Evolutionary conservation across 1,140 invertebrate genomes (phyloP), one percentile per base, ranked within the genome.

Genomic region (Drosophila kohkoa): DNA sequence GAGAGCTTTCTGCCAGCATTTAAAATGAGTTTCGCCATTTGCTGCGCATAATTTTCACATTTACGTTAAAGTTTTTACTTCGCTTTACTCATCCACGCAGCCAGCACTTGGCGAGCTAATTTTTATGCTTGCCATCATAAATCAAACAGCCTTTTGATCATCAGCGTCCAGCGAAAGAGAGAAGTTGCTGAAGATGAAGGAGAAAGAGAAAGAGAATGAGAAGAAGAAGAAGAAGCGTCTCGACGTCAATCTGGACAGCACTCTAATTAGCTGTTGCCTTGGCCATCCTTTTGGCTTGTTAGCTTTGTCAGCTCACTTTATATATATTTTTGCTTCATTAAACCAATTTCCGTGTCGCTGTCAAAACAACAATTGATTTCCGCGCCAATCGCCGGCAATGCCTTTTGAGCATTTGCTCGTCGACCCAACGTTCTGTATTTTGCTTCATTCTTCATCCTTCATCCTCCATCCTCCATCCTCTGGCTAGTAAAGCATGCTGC

Each of bases 281-380:
- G 69, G 67, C 58, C 67, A 71, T 72, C 67, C 65, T 72, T 79
- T 79, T 80, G 70, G 73, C 83, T 81, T 83, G 85, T 87, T 89
- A 87, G 85, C 85, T 80, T 89, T 87, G 85, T 88, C 85, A 88
- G 82, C 80, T 72, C 66, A 63, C 65, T 78, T 83, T 65, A 51
- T 87, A 83, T 83, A 89, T 87, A 87, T 89, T 90, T 89, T 89
- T 85, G 86, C 85, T 89, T 89, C 85, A 89, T 89, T 89, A 89
- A 89, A 85, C 86, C 85, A 89, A 89, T 89, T 89, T 89, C 85
- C 85, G 85, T 89, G 85, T 88, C 78, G 86, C 85, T 89, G 85
- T 89, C 85, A 89, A 89, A 89, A 89, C 85, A 89, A 89, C 85
- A 89, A 89, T 89, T 89, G 85, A 89, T 89, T 89, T 89, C 85